These are phyloP conservation scores for Zelleria hepariella DNA, from an alignment of 2,888 invertebrate species.

Conservation along the genomic window DNA sequence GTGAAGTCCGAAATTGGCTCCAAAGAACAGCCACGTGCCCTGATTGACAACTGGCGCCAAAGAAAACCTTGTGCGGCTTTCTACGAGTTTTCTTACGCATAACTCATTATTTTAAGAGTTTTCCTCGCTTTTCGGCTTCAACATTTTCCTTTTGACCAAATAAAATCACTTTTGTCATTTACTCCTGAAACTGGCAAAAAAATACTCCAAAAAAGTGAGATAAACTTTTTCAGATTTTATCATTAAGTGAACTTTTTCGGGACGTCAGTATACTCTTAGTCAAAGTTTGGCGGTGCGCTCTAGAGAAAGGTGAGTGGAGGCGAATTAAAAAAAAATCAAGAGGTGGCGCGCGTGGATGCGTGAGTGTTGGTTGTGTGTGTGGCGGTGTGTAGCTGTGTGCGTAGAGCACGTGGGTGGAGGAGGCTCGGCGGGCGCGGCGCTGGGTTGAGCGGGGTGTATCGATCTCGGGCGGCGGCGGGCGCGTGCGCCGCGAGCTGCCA, in stretches of 20 bases:
- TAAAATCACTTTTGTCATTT: neutral
- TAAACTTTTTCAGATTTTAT: slow-evolving; percentile 18
- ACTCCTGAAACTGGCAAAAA: neutral
- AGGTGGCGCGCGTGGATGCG: slow-evolving; percentile 23
- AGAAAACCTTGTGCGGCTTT: neutral
- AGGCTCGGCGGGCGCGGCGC: slow-evolving; percentile 42
- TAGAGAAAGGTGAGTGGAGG: slow-evolving; percentile 23
- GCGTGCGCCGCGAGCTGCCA: slow-evolving; percentile 35
- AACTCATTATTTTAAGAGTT: neutral
- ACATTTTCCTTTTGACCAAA: neutral
- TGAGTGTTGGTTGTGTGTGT: slow-evolving; percentile 32
- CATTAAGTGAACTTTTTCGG: slow-evolving; percentile 19
- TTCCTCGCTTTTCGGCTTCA: neutral
- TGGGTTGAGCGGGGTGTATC: slow-evolving; percentile 66
- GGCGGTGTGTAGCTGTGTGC: slow-evolving; percentile 24
- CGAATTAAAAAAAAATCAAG: slow-evolving; percentile 41
- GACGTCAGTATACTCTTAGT: slow-evolving; percentile 20
- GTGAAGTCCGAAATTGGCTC: neutral
- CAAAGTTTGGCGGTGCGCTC: slow-evolving; percentile 29
- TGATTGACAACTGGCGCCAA: neutral
- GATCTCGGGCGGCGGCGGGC: slow-evolving; percentile 46
- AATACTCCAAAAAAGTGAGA: slow-evolving; percentile 6
- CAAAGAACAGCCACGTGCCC: neutral
- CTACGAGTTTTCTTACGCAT: neutral
- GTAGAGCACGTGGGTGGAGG: slow-evolving; percentile 32